phyloP scores from a whole-genome alignment of 2,888 invertebrate genomes.

The Pteria penguin region DNA sequence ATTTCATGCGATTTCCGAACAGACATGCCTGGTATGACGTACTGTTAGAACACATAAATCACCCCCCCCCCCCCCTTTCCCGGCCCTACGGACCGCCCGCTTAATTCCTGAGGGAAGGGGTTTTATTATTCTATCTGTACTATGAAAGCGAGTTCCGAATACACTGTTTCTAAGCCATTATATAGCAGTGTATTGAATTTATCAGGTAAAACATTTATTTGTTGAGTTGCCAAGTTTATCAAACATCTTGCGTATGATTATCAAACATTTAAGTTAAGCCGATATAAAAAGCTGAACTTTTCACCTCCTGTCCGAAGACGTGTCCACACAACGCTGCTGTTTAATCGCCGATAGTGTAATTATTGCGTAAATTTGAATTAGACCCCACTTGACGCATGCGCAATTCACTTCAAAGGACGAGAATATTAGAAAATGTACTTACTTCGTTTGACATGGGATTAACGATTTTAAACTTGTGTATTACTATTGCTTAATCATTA shows the following conservation, averaged over 20 bases:
- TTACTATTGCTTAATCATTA: background rate
- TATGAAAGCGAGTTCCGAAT: no score
- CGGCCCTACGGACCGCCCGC: no score
- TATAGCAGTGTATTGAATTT: background rate
- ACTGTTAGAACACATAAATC: no score
- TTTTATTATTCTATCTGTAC: no score
- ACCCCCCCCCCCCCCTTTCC: no score
- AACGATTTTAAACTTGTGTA: background rate
- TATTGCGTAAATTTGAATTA: conserved; percentile 27
- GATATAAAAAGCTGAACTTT: conserved; percentile 32
- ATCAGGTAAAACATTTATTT: background rate
- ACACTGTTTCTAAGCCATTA: no score
- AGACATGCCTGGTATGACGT: no score
- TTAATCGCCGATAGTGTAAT: conserved; percentile 23
- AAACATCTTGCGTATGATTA: conserved; percentile 22
- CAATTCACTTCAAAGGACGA: background rate
- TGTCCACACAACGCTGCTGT: background rate
- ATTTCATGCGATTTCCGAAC: no score
- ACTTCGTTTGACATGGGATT: background rate
- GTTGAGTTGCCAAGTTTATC: conserved; percentile 11
- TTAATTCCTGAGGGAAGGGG: no score
- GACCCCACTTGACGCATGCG: background rate
- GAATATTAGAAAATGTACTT: background rate
- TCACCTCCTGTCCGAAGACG: conserved; percentile 13
- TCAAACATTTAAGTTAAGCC: conserved; percentile 27